phyloP scores from a whole-genome alignment of 2,113 vertebrate species.

The Brachionichthys hirsutus region DNA sequence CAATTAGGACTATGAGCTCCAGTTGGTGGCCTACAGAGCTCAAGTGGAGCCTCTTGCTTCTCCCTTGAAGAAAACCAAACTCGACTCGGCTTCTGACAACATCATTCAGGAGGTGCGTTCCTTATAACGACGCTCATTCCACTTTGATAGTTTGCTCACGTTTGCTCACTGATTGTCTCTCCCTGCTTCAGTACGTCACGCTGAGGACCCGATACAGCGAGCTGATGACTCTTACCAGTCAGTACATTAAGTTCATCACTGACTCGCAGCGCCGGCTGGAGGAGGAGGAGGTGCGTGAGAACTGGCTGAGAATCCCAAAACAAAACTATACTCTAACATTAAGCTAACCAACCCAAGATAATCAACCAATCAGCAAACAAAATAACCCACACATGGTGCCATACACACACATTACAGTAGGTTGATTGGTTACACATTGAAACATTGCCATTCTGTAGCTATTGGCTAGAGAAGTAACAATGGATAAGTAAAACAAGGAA shows the following conservation, averaged over 20 bases:
- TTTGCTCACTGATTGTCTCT: constrained; percentile 19
- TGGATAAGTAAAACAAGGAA: not conserved
- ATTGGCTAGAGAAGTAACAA: too few species aligned
- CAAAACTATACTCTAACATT: constrained; percentile 69
- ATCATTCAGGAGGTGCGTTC: constrained; percentile 92
- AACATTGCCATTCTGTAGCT: constrained; percentile 69
- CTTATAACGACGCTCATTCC: not conserved
- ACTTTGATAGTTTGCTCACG: not conserved
- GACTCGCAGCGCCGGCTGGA: constrained; percentile 89
- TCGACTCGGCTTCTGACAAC: constrained; percentile 91
- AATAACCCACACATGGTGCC: constrained; percentile 18
- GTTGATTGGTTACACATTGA: constrained; percentile 54
- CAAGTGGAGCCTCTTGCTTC: constrained; percentile 89
- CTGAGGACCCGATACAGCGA: constrained; percentile 93
- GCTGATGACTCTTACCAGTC: constrained; percentile 91
- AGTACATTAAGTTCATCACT: constrained; percentile 95
- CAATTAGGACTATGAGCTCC: constrained; percentile 91
- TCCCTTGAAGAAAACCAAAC: constrained; percentile 92
- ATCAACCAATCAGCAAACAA: constrained; percentile 24
- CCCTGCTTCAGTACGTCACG: constrained; percentile 85
- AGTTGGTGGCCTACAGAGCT: constrained; percentile 92
- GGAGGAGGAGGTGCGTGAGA: constrained; percentile 89
- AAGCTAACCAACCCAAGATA: constrained; percentile 60
- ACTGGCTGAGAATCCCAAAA: constrained; percentile 58
- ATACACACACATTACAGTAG: constrained; percentile 45